Evolutionary conservation across 2,797 vertebrate genomes (phyloP).

Genomic region (Phalanger gymnotis): DNA sequence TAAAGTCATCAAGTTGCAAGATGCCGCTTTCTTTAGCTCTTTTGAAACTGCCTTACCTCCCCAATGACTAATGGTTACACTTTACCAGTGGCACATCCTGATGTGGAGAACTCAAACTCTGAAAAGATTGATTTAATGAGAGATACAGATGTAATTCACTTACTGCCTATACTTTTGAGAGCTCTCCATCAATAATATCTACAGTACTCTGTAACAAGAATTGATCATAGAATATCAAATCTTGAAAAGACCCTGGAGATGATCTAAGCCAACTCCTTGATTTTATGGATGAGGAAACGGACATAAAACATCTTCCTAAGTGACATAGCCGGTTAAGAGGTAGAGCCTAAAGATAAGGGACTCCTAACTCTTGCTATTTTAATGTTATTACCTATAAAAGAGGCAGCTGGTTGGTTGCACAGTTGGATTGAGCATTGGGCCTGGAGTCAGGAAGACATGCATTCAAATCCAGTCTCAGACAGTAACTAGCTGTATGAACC

Average conservation of each 20-base stretch:
- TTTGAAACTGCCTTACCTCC: slow-evolving; percentile 49
- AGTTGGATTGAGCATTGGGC: background rate
- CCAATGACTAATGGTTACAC: slow-evolving; percentile 44
- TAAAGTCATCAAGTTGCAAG: slow-evolving; percentile 11
- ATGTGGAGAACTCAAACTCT: background rate
- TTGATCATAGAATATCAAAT: background rate
- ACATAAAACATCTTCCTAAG: background rate
- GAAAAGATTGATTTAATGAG: background rate
- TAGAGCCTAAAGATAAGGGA: background rate
- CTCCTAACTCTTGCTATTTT: background rate
- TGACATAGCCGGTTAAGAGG: background rate
- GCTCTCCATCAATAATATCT: background rate
- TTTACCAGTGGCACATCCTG: slow-evolving; percentile 31
- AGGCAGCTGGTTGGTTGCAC: background rate
- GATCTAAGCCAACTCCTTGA: background rate
- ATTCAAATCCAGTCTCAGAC: background rate
- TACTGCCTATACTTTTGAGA: background rate
- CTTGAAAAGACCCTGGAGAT: background rate
- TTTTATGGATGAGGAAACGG: background rate
- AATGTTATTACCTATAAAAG: background rate
- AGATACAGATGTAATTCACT: slow-evolving; percentile 34
- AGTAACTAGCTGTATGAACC: background rate
- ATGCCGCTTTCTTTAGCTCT: background rate
- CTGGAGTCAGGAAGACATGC: background rate
- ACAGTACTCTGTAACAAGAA: background rate